Base-by-base conservation (phyloP, 1,140 invertebrate genomes). In the Drosophila nasuta region DNA sequence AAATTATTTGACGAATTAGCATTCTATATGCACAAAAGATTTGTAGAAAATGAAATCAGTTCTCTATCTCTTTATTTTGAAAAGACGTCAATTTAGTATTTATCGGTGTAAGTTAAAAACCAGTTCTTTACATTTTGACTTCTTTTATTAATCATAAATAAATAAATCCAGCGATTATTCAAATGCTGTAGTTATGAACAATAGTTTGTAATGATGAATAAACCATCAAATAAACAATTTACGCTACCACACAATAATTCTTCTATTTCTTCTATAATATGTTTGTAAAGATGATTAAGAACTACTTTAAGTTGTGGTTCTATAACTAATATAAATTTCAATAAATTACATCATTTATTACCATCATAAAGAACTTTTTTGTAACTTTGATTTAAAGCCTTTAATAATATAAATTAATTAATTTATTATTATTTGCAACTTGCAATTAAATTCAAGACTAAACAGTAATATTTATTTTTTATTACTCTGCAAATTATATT, bases 151-250 rank as follows among this genome's bases (percentile, higher is more conserved):
- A 5, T n/a, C 5, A 10, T 7, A 54, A 54, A 15, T 13, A 54
- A 33, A n/a, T 54, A 17, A 28, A n/a, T 15, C n/a, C n/a, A 7
- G n/a, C 51, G 28, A 54, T 54, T 54, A 54, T 54, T 54, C 2
- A 54, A 54, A 54, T 35, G 11, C 11, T 3, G 5, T 52, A 11
- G 3, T 52, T 33, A 33, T 7, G 7, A 54, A 15, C 28, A 15
- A 54, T 3, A 33, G 28, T 54, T 54, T 54, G 8, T 25, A 3
- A 54, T 5, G 2, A 25, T 28, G 3, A 28, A 51, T 5, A 46
- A 7, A 13, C 13, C 13, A 7, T 7, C 1, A 15, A 46, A 17
- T 33, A 33, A 33, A 5, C 30, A 33, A 5, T 33, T 33, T 8
- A 38, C 35, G 10, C 7, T 10, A 10, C 35, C 35, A 11, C 35